These are phyloP conservation scores for Halocaridina rubra DNA, from an alignment of 2,888 invertebrate species.

Conservation along the genomic window DNA sequence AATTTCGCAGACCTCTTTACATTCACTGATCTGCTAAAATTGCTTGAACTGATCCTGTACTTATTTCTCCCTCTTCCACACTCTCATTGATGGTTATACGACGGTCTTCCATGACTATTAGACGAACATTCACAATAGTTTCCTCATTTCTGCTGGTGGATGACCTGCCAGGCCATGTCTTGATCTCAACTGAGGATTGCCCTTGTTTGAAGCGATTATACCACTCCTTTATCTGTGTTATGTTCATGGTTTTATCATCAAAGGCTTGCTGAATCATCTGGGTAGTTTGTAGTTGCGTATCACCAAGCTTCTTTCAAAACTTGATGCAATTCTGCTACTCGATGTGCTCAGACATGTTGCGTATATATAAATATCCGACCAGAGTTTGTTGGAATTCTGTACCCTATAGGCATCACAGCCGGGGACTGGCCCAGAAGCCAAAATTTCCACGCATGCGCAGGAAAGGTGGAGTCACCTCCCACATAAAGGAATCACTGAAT, in stretches of 20 bases:
- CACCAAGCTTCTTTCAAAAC: neutral
- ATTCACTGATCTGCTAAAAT: no score
- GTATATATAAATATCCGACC: no score
- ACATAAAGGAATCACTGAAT: neutral
- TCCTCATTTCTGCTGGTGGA: slow-evolving; percentile 9
- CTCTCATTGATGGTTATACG: neutral
- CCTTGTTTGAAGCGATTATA: neutral
- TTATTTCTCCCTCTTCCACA: neutral
- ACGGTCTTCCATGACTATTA: neutral
- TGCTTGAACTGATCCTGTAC: neutral
- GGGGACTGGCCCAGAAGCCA: neutral
- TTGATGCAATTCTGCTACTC: neutral
- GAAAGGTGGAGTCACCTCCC: neutral
- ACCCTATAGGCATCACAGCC: neutral
- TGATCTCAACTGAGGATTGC: neutral
- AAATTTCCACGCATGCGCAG: neutral
- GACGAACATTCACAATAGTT: neutral
- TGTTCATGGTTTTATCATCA: neutral
- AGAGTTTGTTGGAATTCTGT: neutral
- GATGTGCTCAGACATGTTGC: neutral
- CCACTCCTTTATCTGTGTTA: neutral
- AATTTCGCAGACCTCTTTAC: no score
- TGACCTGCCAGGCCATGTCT: neutral
- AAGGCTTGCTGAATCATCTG: neutral
- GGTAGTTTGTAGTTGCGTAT: neutral